Base-by-base conservation (phyloP, 1,140 invertebrate species). In the Gryllus bimaculatus region DNA sequence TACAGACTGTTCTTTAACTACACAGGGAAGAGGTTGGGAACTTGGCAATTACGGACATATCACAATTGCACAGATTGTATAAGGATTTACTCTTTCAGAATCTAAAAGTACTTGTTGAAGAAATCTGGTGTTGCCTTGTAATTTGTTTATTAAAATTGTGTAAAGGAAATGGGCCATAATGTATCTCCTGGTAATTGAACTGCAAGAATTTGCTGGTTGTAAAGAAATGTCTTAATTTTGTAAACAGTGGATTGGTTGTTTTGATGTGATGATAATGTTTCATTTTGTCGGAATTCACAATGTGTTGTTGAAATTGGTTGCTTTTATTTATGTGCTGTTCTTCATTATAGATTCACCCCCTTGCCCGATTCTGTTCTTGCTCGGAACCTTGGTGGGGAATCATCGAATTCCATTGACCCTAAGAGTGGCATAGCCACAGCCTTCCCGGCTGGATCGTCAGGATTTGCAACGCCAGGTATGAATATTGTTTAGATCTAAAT, bases 341-440 rank as follows among this genome's bases (percentile, higher is more conserved):
- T 39, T 39, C 26, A 39, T 39, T 39, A 39, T 5, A 39, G 26
- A 79, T 99, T 98, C 83, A 99, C 98, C 0, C 98, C 98, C 0
- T 86, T 99, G 48, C 97, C 98, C 6, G 98, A 99, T 86, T 98
- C 96, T 83, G 93, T 99, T 4, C 85, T 99, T n/a, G 91, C 96
- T 0, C 89, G 95, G 81, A 97, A 95, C 85, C 89, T 98, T 49
- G 93, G 95, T 10, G 94, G 94, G 6, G 95, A 98, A 83, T 91
- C 92, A 0, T 84, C 91, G 0, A 91, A 91, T 0, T 91, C 93
- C 7, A 91, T 99, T 79, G 96, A 99, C 88, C 93, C 95, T 5
- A 89, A 89, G 8, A 95, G 93, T 80, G 94, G 95, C 6, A 83
- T 97, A 81, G 91, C 95, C 78, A 95, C 93, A 74, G 94, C 95